These are phyloP conservation scores for Vanacampus margaritifer DNA, from an alignment of 2,113 vertebrate species.

Conservation along the genomic window DNA sequence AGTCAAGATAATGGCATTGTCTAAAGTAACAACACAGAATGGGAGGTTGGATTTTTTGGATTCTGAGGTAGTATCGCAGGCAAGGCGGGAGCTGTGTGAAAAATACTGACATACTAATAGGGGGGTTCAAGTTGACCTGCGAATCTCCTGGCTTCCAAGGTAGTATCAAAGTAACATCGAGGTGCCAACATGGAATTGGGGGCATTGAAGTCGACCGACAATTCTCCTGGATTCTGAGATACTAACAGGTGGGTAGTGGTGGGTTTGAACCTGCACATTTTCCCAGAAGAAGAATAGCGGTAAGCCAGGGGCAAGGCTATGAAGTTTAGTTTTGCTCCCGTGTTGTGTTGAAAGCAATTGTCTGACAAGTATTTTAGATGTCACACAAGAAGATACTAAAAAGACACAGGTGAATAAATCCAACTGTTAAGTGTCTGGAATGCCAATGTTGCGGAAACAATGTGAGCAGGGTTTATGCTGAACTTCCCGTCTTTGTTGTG, in stretches of 20 bases:
- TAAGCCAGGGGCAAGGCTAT: background rate
- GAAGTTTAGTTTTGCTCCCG: background rate
- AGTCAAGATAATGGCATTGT: too few species aligned
- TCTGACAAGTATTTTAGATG: background rate
- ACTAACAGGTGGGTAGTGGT: background rate
- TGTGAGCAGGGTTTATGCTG: conserved; percentile 27
- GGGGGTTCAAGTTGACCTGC: background rate
- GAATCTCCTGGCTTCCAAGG: background rate
- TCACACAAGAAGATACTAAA: background rate
- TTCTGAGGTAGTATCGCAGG: background rate
- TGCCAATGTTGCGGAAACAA: background rate
- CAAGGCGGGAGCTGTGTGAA: background rate
- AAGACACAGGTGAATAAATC: background rate
- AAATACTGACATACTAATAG: background rate
- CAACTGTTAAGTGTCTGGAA: background rate
- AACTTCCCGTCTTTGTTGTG: conserved; percentile 73
- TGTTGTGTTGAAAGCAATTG: background rate
- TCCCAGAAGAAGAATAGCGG: background rate
- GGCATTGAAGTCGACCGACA: background rate
- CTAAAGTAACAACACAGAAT: too few species aligned
- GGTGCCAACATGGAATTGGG: background rate
- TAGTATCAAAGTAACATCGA: too few species aligned
- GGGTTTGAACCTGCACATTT: background rate
- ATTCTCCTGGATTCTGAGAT: background rate
- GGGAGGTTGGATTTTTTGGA: too few species aligned